Evolutionary conservation across 1,140 invertebrate genomes (phyloP).

Genomic region (Drosophila rufa): DNA sequence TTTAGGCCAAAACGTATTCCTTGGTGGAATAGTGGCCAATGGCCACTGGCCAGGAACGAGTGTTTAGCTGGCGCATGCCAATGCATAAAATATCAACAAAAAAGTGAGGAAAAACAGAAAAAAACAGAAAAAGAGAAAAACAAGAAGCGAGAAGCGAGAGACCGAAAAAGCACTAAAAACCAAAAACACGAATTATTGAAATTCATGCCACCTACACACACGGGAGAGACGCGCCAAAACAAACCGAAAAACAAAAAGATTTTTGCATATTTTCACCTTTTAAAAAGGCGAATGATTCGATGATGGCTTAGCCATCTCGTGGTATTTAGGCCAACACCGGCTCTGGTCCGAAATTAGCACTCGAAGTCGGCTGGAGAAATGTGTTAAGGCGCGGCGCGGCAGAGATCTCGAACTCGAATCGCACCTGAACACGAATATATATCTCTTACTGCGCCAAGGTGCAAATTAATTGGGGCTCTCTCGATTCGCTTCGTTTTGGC

Average conservation of each 20-base stretch:
- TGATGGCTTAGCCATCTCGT: constrained; percentile 42
- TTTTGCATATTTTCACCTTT: constrained; percentile 69
- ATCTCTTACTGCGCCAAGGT: constrained; percentile 30
- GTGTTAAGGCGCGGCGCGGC: constrained; percentile 62
- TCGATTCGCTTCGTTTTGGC: constrained; percentile 44
- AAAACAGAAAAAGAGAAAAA: constrained; percentile 1
- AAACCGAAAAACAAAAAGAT: constrained; percentile 7
- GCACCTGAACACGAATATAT: constrained; percentile 45
- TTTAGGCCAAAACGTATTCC: constrained; percentile 10
- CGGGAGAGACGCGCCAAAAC: constrained; percentile 15
- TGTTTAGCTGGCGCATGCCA: constrained; percentile 22
- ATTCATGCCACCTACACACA: constrained; percentile 52
- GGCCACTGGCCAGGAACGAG: constrained; percentile 6
- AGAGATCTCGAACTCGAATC: constrained; percentile 61
- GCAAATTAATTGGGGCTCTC: constrained; percentile 64
- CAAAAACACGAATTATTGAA: constrained; percentile 45
- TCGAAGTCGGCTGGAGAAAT: constrained; percentile 45
- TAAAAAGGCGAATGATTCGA: constrained; percentile 2
- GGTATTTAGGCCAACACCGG: constrained; percentile 52
- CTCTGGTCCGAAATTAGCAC: constrained; percentile 55
- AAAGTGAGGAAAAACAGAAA: constrained; percentile 1
- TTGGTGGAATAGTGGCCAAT: background rate
- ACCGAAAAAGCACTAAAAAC: constrained; percentile 10
- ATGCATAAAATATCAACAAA: constrained; percentile 18
- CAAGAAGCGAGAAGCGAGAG: background rate